Conservation (phyloP, 2,888 invertebrate genomes). For the Kuschelorhynchus macadamiae region DNA sequence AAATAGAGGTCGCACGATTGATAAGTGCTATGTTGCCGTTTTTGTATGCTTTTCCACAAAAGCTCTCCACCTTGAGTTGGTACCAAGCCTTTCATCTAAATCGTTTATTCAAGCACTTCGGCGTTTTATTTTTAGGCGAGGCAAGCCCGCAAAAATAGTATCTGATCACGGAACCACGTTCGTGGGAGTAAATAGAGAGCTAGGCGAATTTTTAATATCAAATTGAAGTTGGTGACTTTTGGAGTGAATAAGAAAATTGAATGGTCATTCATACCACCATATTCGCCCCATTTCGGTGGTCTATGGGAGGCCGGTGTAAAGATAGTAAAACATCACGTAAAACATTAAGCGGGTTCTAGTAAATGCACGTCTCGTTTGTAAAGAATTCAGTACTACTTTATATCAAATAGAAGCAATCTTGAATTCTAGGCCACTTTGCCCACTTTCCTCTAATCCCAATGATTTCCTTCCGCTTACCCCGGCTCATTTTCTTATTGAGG, state of each 20-base stretch:
- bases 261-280: too few relatives aligned
- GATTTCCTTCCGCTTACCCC: constrained; percentile 3
- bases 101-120: constrained; percentile 53
- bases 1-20: constrained; percentile 6
- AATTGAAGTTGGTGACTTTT: too few relatives aligned
- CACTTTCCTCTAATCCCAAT: constrained; percentile 2
- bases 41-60: constrained; percentile 54
- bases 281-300: background rate
- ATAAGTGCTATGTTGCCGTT: constrained; percentile 31
- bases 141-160: constrained; percentile 49
- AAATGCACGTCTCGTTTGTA: background rate
- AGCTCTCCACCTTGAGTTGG: constrained; percentile 55
- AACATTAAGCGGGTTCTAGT: constrained; percentile 5
- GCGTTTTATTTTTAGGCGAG: constrained; percentile 55
- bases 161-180: constrained; percentile 43
- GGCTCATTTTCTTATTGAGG: background rate
- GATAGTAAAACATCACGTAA: constrained; percentile 13
- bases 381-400: constrained; percentile 8
- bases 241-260: too few relatives aligned
- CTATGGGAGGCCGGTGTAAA: constrained; percentile 15
- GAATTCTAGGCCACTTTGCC: constrained; percentile 8
- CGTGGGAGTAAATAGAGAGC: too few relatives aligned
- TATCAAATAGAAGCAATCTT: constrained; percentile 8
- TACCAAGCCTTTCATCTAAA: constrained; percentile 44
- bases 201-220: too few relatives aligned